phyloP scores from a whole-genome alignment of 2,888 invertebrate genomes.

The Hydrotaea diabolus region DNA sequence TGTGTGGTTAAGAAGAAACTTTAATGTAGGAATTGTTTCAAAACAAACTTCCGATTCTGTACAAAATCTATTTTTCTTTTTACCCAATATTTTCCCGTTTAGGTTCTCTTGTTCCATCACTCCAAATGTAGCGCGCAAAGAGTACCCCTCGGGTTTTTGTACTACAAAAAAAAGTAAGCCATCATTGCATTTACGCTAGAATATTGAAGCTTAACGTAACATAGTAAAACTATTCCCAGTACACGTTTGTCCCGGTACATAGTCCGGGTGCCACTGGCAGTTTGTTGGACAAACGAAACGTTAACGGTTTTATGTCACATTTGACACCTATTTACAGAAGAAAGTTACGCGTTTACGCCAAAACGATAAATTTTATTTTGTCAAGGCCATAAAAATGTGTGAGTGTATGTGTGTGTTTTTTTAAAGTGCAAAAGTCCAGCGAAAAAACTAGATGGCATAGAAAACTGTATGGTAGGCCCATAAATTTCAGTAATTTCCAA shows the following conservation, averaged over 20 bases:
- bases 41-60: no score
- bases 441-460: conserved; percentile 27
- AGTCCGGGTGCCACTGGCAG: not conserved
- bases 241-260: not conserved
- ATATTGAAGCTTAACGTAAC: conserved; percentile 65
- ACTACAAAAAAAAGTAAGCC: conserved; percentile 23
- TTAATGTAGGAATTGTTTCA: no score
- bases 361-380: conserved; percentile 66
- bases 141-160: not conserved
- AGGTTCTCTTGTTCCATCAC: not conserved
- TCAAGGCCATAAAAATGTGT: conserved; percentile 65
- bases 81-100: no score
- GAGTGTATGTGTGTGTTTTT: not conserved
- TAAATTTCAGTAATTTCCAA: conserved; percentile 60
- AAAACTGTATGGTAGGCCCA: conserved; percentile 44
- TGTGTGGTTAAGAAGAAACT: no score
- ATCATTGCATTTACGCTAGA: conserved; percentile 59
- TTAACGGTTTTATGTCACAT: conserved; percentile 66
- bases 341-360: conserved; percentile 57
- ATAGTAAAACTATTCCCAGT: conserved; percentile 29
- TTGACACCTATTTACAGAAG: conserved; percentile 61
- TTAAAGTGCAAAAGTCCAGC: not conserved
- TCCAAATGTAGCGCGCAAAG: not conserved
- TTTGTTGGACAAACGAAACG: conserved; percentile 46
- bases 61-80: no score